Percentiles rank a stretch among this genome's conserved stretches.
Conservation (phyloP, 2,888 invertebrate genomes). For the Leptinotarsa rubiginosa region DNA sequence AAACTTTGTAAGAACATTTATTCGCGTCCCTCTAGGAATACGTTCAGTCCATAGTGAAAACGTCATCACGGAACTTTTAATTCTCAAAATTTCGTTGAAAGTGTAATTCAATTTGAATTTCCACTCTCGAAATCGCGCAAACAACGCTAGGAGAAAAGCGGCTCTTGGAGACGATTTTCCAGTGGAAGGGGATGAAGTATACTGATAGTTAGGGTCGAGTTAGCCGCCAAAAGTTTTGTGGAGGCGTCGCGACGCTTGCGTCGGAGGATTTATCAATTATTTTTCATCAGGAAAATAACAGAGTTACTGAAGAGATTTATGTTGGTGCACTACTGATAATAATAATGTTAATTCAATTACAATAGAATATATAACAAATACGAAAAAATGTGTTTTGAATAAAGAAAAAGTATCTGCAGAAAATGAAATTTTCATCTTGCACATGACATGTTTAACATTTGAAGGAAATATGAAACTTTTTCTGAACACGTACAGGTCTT, state of each 20-base stretch:
- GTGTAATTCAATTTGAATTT: background rate
- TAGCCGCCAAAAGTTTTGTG: slow-evolving; percentile 45
- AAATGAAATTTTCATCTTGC: too few species aligned
- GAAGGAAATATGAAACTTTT: too few species aligned
- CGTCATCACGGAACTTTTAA: slow-evolving; percentile 3
- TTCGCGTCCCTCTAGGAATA: background rate
- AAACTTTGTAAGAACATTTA: background rate
- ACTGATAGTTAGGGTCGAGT: slow-evolving; percentile 39
- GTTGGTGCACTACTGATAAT: background rate
- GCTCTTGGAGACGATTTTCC: slow-evolving; percentile 28
- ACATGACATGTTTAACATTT: too few species aligned
- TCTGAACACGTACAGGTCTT: too few species aligned
- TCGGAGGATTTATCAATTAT: slow-evolving; percentile 27
- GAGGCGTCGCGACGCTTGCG: slow-evolving; percentile 41
- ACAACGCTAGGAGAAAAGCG: slow-evolving; percentile 3
- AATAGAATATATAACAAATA: too few species aligned
- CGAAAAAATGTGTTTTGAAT: too few species aligned
- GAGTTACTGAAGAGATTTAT: slow-evolving; percentile 10
- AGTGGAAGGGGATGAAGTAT: slow-evolving; percentile 37
- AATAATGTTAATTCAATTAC: background rate
- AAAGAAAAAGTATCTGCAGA: too few species aligned
- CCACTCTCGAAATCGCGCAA: slow-evolving; percentile 12
- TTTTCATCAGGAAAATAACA: slow-evolving; percentile 28
- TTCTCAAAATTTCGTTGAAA: background rate
- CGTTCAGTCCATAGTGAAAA: background rate